These are phyloP conservation scores for Pseudococcus viburni DNA, from an alignment of 2,888 invertebrate genomes.

Conservation along the genomic window DNA sequence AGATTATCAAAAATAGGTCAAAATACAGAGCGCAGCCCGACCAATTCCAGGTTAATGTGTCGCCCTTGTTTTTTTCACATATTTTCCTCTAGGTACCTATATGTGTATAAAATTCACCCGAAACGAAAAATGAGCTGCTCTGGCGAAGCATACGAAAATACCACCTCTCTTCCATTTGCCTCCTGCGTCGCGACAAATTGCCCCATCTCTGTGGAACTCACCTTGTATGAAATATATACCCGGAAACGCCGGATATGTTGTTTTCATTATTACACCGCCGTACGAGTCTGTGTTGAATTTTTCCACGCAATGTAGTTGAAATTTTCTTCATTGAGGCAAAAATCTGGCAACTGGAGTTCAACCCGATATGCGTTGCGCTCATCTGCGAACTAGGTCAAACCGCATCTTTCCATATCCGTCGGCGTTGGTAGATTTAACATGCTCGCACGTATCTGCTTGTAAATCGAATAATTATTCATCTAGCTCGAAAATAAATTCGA, in stretches of 20 bases:
- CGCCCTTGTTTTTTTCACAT: background rate
- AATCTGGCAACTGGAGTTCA: background rate
- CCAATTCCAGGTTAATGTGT: conserved; percentile 54
- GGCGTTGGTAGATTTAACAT: too few species aligned
- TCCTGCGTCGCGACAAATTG: background rate
- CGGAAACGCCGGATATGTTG: too few species aligned
- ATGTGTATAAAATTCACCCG: background rate
- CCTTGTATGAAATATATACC: too few species aligned
- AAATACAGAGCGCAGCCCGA: conserved; percentile 42
- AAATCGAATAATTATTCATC: conserved; percentile 3
- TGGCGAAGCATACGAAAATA: background rate
- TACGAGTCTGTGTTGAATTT: background rate
- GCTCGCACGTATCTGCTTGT: too few species aligned
- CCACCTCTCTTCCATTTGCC: background rate
- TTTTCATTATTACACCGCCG: too few species aligned
- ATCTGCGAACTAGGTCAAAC: conserved; percentile 19
- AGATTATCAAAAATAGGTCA: conserved; percentile 49
- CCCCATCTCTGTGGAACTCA: too few species aligned
- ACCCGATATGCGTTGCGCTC: background rate
- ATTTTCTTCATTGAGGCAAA: background rate
- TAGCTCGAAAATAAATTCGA: background rate
- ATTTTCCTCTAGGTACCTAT: background rate
- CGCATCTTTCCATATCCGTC: background rate
- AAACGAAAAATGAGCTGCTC: background rate
- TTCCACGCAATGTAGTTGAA: background rate